phyloP scores from a whole-genome alignment of 2,888 invertebrate species.

The Anarsia innoxiella region DNA sequence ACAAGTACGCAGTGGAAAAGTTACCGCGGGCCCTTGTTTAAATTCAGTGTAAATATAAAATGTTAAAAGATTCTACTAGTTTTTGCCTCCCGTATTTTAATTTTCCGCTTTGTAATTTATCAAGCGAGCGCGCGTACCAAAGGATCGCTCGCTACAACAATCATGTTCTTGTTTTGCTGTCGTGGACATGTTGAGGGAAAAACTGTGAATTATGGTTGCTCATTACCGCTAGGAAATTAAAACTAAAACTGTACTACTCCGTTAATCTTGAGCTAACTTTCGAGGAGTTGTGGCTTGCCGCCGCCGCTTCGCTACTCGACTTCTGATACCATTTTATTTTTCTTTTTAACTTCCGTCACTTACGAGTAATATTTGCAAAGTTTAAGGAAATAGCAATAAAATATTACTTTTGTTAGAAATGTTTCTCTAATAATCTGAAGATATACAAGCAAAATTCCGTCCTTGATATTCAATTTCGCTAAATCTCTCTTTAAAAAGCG shows the following conservation, averaged over 20 bases:
- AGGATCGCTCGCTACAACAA: conserved; percentile 27
- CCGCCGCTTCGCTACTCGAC: no score
- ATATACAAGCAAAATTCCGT: no score
- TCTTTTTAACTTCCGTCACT: no score
- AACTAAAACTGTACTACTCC: no score
- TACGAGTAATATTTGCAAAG: no score
- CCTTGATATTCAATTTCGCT: conserved; percentile 58
- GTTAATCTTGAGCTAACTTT: no score
- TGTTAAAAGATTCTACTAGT: conserved; percentile 17
- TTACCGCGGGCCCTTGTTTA: background rate
- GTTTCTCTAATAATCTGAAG: no score
- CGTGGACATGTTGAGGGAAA: conserved; percentile 20
- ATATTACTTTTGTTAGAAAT: no score
- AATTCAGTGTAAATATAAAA: conserved; percentile 5
- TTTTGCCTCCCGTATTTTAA: conserved; percentile 36
- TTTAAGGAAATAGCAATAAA: no score
- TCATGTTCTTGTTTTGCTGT: conserved; percentile 24
- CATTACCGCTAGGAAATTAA: conserved; percentile 21
- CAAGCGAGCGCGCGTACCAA: conserved; percentile 30
- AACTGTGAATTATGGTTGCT: conserved; percentile 12
- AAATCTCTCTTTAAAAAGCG: conserved; percentile 38
- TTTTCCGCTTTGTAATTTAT: conserved; percentile 47
- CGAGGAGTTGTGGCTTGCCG: no score
- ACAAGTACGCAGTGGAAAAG: background rate
- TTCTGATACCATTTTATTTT: no score